phyloP scores from a whole-genome alignment of 2,797 vertebrate species.

The Enteromius unitaeniatus region DNA sequence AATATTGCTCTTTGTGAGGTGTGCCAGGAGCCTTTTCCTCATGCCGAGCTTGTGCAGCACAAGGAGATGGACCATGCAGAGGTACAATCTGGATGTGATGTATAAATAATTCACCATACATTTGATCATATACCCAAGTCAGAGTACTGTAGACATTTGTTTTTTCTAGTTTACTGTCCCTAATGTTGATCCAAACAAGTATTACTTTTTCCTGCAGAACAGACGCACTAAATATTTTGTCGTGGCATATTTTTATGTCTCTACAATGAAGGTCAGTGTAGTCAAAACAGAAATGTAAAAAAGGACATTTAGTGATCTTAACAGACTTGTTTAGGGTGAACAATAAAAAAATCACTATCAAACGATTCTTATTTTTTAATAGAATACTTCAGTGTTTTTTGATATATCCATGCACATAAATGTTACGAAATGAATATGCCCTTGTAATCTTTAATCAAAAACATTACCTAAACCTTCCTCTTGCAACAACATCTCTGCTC shows the following conservation, averaged over 20 bases:
- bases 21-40: constrained; percentile 90
- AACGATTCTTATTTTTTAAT: not conserved
- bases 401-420: not conserved
- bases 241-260: not conserved
- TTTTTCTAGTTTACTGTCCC: not conserved
- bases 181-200: not conserved
- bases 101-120: not conserved
- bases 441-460: not conserved
- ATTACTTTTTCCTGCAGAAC: not conserved
- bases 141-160: not conserved
- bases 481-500: not conserved
- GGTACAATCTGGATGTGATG: constrained; percentile 72
- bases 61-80: constrained; percentile 86
- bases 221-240: not conserved
- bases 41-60: constrained; percentile 85
- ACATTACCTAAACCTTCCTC: not conserved
- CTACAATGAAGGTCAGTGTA: not conserved
- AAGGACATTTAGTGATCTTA: not conserved
- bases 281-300: not conserved
- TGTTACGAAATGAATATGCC: not conserved
- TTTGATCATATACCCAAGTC: not conserved
- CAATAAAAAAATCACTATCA: not conserved
- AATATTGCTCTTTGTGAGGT: constrained; percentile 88
- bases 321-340: not conserved
- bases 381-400: not conserved